phyloP scores from a whole-genome alignment of 2,888 invertebrate species.

The Drosophila atroscutellata region DNA sequence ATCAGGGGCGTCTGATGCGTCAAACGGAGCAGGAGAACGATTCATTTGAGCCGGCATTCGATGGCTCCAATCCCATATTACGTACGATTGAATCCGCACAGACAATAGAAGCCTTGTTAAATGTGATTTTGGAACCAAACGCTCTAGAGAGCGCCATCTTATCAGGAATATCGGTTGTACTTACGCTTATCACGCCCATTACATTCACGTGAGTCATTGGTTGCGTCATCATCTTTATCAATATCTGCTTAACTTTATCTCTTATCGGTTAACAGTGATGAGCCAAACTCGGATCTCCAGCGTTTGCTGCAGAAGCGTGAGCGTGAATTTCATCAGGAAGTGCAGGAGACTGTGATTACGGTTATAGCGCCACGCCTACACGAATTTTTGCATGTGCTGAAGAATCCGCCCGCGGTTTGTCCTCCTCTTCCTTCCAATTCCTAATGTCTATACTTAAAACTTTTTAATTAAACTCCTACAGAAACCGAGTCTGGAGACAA shows the following conservation, averaged over 20 bases:
- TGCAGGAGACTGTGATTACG: slow-evolving; percentile 87
- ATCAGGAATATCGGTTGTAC: slow-evolving; percentile 92
- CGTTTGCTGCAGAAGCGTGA: slow-evolving; percentile 84
- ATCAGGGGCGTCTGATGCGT: slow-evolving; percentile 87
- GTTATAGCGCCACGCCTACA: slow-evolving; percentile 89
- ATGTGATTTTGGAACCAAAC: slow-evolving; percentile 90
- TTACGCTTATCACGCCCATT: slow-evolving; percentile 87
- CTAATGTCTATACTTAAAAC: background rate
- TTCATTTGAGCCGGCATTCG: slow-evolving; percentile 83
- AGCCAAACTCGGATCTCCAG: slow-evolving; percentile 83
- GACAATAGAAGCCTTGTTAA: slow-evolving; percentile 89
- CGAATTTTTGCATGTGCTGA: slow-evolving; percentile 88
- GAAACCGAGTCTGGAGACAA: slow-evolving; percentile 89
- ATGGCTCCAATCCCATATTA: slow-evolving; percentile 88
- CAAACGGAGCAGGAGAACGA: slow-evolving; percentile 87
- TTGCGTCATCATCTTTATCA: background rate
- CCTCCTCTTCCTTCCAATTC: background rate
- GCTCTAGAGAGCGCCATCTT: slow-evolving; percentile 90
- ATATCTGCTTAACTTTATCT: background rate
- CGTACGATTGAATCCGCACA: slow-evolving; percentile 89
- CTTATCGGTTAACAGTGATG: slow-evolving; percentile 74
- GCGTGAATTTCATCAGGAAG: slow-evolving; percentile 87
- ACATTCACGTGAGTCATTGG: slow-evolving; percentile 78
- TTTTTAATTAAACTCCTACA: slow-evolving; percentile 37
- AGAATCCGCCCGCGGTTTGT: slow-evolving; percentile 90